Evolutionary conservation across 2,797 vertebrate genomes (phyloP), one percentile per base, ranked within the genome.

Genomic region (Enteromius treurensis): DNA sequence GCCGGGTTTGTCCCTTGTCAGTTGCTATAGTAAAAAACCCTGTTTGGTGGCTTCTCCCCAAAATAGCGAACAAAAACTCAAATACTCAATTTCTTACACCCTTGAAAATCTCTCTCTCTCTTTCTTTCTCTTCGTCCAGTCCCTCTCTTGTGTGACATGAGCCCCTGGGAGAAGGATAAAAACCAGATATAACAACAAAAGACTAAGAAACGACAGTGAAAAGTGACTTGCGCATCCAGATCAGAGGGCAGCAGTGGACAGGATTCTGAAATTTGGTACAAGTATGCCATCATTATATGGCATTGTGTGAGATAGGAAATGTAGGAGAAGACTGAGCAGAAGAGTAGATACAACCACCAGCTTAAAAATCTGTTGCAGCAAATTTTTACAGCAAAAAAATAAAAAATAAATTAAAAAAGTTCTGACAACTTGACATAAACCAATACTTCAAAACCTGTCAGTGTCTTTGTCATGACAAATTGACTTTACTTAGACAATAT

Each of bases 41-140:
- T 64, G 77, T 53, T 70, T 77, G 73, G 78, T 65, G 26, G 70
- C 82, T 78, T 83, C 47, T 87, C 85, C 40, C 80, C 68, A 84
- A 88, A 84, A 86, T 84, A 88, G 81, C 76, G 87, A 84, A 87
- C 55, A 77, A 62, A 69, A 11, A 17, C 64, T 86, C 51, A 32
- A 49, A 69, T 14, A 75, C 83, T 85, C 83, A 53, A 84, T 85
- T 71, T 81, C 69, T 71, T 40, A 53, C 45, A 13, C 40, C 4
- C n/a, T 58, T 68, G 55, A 14, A 62, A 73, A 62, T 77, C 51
- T 76, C 32, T 73, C 75, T 55, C 15, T 29, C 70, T 47, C 37
- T 60, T 53, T 23, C 15, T 79, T 23, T 55, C 64, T 55, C 32
- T 55, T 79, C 32, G n/a, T 40, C 55, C 51, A 80, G 49, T 40